Base-by-base conservation (phyloP, 2,888 invertebrate species). In the Dicyrtomina minuta region DNA sequence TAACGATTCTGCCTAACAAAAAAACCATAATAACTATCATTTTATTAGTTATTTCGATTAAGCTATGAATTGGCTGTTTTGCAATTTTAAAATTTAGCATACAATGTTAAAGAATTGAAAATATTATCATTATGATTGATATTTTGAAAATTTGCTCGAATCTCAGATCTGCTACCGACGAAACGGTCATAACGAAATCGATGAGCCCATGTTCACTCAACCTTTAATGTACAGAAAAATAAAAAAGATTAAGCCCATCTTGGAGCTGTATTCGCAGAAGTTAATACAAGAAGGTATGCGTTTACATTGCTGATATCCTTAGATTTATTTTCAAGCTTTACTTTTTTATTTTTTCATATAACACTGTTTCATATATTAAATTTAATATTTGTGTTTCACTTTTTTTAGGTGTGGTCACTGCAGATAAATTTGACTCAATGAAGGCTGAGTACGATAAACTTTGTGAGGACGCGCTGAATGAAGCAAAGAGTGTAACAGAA, bases 161-260 rank as follows among this genome's bases (percentile, higher is more conserved):
- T 33, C 43, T 15, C 27, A 56, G 56, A 15, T 96, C 3, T 90
- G 90, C 80, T 96, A 96, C 84, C 87, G 96, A 56, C 88, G 94
- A 75, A 92, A 93, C 83, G 96, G 96, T 0, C 96, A 97, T 87
- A 97, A 97, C 83, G 96, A 97, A 85, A 90, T 93, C 79, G 96
- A 97, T 83, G 96, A 97, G 82, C 96, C 96, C 0, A 95, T 94
- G 93, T 96, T 96, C 84, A 97, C 96, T 1, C 94, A 95, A 83
- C 96, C 96, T 0, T 88, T 95, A 66, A 96, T 97, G 96, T 97
- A 97, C 86, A 89, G 90, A 79, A 92, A 92, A 82, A 95, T 97
- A 73, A 86, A 87, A 76, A 88, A 90, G 70, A 92, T 89, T 27
- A 89, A 89, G 77, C 90, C 91, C 1, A 89, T 88, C 79, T 82